Base-by-base conservation (phyloP, 2,797 vertebrate genomes). In the Loris lydekkerianus region DNA sequence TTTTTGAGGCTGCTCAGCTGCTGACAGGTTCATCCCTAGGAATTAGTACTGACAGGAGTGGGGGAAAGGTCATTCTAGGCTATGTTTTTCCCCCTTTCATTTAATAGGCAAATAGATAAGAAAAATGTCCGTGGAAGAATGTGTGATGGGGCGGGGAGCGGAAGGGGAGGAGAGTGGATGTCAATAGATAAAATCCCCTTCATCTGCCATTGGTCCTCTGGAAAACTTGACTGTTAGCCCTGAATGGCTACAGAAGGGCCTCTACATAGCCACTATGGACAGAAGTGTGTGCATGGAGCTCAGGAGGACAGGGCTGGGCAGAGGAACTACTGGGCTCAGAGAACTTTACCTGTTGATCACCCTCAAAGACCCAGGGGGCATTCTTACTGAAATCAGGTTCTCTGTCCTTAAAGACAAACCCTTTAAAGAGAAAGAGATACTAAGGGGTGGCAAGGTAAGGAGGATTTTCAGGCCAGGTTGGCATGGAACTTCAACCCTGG, bases 141-240 rank as follows among this genome's bases (percentile, higher is more conserved):
- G 11, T 73, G 73, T 5, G 37, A 65, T 14, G 20, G 70, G 46
- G 6, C 43, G 11, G 18, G 46, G 46, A 84, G 56, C 56, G 53
- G 7, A 13, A n/a, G 43, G 72, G 43, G 77, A 80, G 56, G 40
- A 73, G 43, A 95, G 82, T 0, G 3, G 65, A 46, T 37, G 49
- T 78, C 23, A 76, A 72, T 63, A 92, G 75, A 72, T 93, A 86
- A 93, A 80, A 86, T 6, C 25, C 29, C 1, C 40, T 88, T 96
- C 76, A 34, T 60, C 58, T 81, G 37, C 6, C 69, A 27, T 81
- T 56, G 40, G 34, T 93, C 46, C 61, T 82, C 65, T 77, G 80
- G 67, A 93, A 94, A 94, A 89, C 80, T 91, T 97, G 89, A 93
- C 83, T 70, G 94, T 89, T 93, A 72, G 34, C 69, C 70, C 75